phyloP scores from a whole-genome alignment of 2,888 invertebrate species.

The Drosophila macrospina region DNA sequence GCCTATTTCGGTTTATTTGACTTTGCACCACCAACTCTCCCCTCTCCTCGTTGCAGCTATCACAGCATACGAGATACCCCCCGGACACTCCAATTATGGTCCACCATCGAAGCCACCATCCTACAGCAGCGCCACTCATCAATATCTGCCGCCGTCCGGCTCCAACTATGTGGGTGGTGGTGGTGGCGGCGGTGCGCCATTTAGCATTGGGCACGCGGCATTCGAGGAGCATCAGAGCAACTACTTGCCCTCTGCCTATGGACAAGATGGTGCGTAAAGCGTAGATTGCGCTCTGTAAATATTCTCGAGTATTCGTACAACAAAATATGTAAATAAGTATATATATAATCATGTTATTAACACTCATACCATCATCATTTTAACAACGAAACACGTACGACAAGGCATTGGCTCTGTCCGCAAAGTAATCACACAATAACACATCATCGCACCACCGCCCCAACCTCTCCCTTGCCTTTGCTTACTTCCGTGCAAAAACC shows the following conservation, averaged over 20 bases:
- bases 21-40: slow-evolving; percentile 20
- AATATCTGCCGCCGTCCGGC: slow-evolving; percentile 83
- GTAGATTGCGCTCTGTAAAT: slow-evolving; percentile 10
- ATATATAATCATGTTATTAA: slow-evolving; percentile 27
- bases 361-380: slow-evolving; percentile 14
- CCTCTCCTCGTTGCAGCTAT: slow-evolving; percentile 74
- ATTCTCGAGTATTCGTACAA: background rate
- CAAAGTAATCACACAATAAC: slow-evolving; percentile 10
- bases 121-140: slow-evolving; percentile 83
- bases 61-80: slow-evolving; percentile 84
- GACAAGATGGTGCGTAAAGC: slow-evolving; percentile 84
- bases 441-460: slow-evolving; percentile 8
- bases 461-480: background rate
- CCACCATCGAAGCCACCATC: slow-evolving; percentile 84
- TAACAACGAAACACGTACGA: slow-evolving; percentile 35
- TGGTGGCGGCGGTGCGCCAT: slow-evolving; percentile 82
- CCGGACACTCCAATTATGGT: slow-evolving; percentile 83
- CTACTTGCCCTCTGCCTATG: slow-evolving; percentile 83
- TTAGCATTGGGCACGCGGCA: slow-evolving; percentile 82
- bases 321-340: background rate
- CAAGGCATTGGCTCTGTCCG: slow-evolving; percentile 28
- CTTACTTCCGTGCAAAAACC: slow-evolving; percentile 58
- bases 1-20: slow-evolving; percentile 55
- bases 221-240: slow-evolving; percentile 84
- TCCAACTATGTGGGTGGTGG: slow-evolving; percentile 64